phyloP scores from a whole-genome alignment of 2,888 invertebrate species.

The Protophormia terraenovae region DNA sequence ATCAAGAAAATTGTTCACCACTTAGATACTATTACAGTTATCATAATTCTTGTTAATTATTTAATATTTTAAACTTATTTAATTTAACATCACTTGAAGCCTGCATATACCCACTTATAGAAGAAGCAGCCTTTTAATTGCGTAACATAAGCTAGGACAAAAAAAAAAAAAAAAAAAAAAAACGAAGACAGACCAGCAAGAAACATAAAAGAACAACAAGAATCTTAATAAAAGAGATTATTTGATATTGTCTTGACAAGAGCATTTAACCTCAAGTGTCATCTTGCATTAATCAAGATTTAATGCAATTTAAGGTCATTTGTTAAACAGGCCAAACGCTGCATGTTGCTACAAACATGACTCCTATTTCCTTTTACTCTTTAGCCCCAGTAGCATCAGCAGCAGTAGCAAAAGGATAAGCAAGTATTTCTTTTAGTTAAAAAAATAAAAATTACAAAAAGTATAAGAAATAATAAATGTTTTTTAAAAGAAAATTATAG shows the following conservation, averaged over 20 bases:
- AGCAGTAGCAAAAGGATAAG: slow-evolving; percentile 7
- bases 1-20: too few relatives aligned
- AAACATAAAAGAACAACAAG: slow-evolving; percentile 20
- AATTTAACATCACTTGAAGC: background rate
- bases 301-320: slow-evolving; percentile 64
- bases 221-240: slow-evolving; percentile 41
- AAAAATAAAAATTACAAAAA: slow-evolving; percentile 1
- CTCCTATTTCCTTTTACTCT: background rate
- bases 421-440: background rate
- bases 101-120: background rate
- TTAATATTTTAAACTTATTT: background rate
- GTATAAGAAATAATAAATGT: slow-evolving; percentile 2
- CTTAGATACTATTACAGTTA: too few relatives aligned
- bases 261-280: slow-evolving; percentile 63
- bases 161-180: background rate
- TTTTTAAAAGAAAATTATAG: background rate
- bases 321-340: slow-evolving; percentile 54
- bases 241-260: slow-evolving; percentile 58
- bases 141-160: background rate
- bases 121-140: background rate
- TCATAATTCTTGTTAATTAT: background rate
- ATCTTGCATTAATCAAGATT: slow-evolving; percentile 59
- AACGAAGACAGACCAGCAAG: background rate
- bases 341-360: background rate
- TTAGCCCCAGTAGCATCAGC: background rate